Percentiles rank a stretch among this genome's conserved stretches.
phyloP scores from a whole-genome alignment of 2,113 vertebrate species.

The Ellobius talpinus region DNA sequence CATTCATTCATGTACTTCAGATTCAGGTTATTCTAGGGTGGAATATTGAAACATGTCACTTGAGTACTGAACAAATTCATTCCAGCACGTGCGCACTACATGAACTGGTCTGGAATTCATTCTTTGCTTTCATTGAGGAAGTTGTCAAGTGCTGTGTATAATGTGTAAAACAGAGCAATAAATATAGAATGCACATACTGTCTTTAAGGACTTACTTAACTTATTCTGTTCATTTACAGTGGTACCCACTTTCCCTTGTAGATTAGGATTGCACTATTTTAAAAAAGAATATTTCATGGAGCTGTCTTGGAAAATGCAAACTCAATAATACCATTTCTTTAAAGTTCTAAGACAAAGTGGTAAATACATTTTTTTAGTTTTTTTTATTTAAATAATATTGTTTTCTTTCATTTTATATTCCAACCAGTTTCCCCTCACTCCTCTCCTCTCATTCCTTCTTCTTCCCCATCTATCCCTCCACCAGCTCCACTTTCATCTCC shows the following conservation, averaged over 20 bases:
- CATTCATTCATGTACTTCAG: neutral
- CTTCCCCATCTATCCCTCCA: too few relatives aligned
- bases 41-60: neutral
- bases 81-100: neutral
- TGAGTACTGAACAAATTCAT: neutral
- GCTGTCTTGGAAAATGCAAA: neutral
- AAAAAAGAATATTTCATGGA: neutral
- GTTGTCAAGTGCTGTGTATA: neutral
- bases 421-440: too few relatives aligned
- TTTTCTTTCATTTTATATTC: too few relatives aligned
- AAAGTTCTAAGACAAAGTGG: neutral
- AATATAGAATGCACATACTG: neutral
- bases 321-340: neutral
- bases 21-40: neutral
- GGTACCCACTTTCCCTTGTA: neutral
- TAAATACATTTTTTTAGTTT: too few relatives aligned
- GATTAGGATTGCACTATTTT: constrained; percentile 8
- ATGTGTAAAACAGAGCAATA: neutral
- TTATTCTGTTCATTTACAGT: neutral
- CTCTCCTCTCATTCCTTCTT: too few relatives aligned
- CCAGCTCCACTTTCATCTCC: too few relatives aligned
- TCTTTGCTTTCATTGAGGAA: neutral
- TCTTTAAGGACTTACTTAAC: neutral
- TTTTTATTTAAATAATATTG: too few relatives aligned
- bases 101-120: neutral